Percentiles rank a stretch among this genome's conserved stretches.
Evolutionary conservation across 2,888 invertebrate species (phyloP).

Genomic region (Tetheella fluctuosa): DNA sequence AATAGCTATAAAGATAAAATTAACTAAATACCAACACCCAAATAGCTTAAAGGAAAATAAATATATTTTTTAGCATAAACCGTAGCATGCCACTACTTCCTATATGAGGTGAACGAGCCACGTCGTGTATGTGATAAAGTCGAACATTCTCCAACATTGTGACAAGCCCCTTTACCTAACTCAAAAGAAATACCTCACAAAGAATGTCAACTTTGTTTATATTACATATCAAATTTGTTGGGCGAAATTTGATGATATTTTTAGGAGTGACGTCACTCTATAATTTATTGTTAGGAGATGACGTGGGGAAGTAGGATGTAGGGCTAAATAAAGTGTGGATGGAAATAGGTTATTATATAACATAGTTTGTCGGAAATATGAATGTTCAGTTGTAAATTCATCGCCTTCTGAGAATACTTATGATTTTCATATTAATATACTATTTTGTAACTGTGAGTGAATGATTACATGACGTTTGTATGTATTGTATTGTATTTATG

Average conservation of each 20-base stretch:
- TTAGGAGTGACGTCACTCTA: background rate
- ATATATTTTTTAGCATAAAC: background rate
- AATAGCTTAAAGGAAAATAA: background rate
- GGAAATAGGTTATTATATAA: background rate
- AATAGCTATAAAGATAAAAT: background rate
- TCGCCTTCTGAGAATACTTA: no score
- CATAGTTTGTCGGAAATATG: no score
- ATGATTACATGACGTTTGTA: no score
- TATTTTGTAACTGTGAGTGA: no score
- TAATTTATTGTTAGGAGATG: background rate
- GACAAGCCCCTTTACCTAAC: slow-evolving; percentile 31
- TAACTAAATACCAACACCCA: background rate
- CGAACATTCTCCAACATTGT: slow-evolving; percentile 52
- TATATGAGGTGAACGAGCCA: background rate
- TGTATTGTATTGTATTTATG: no score
- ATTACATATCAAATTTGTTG: slow-evolving; percentile 25
- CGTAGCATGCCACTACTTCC: background rate
- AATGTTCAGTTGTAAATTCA: no score
- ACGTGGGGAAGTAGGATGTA: background rate
- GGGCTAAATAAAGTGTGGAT: background rate
- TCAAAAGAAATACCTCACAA: slow-evolving; percentile 45
- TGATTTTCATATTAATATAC: no score
- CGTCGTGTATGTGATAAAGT: slow-evolving; percentile 28
- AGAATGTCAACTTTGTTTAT: slow-evolving; percentile 49
- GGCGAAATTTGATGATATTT: slow-evolving; percentile 16